A percentile compares a stretch with the other conserved stretches of the same genome.
These are phyloP conservation scores for Orthosia gothica DNA, from an alignment of 2,888 invertebrate species.

Conservation along the genomic window DNA sequence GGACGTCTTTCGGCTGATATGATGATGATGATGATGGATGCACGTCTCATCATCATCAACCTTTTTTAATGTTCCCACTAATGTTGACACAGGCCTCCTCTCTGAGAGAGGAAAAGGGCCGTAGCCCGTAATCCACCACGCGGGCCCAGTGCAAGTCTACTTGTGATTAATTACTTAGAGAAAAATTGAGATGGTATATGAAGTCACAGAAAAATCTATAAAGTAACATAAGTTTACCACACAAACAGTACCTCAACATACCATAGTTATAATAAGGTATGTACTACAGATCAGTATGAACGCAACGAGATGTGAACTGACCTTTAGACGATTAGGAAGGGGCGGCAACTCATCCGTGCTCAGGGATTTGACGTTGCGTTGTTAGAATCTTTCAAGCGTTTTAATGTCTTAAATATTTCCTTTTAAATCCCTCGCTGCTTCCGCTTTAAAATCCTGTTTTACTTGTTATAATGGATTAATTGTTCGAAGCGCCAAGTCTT, in stretches of 20 bases:
- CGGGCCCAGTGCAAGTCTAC: too few relatives aligned
- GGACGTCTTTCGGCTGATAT: too few relatives aligned
- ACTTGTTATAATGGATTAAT: conserved; percentile 35
- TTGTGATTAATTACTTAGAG: too few relatives aligned
- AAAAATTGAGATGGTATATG: not conserved
- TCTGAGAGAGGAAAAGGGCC: too few relatives aligned
- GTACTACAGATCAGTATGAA: not conserved
- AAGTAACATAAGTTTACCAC: not conserved
- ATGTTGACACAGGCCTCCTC: too few relatives aligned
- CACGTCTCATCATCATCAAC: too few relatives aligned
- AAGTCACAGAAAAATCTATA: not conserved
- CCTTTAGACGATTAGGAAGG: conserved; percentile 34
- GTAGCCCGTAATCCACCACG: too few relatives aligned
- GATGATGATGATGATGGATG: too few relatives aligned
- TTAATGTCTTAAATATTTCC: conserved; percentile 29
- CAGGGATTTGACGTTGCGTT: conserved; percentile 11
- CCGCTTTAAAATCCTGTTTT: conserved; percentile 32
- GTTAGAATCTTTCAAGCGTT: conserved; percentile 23
- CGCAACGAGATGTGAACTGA: conserved; percentile 26
- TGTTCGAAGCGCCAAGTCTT: conserved; percentile 22
- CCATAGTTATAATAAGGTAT: too few relatives aligned
- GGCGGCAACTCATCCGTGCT: conserved; percentile 23
- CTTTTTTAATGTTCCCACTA: too few relatives aligned
- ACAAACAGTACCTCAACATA: not conserved
- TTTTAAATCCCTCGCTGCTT: conserved; percentile 26